phyloP scores from a whole-genome alignment of 1,140 invertebrate species.

The Aphelenchoides besseyi region DNA sequence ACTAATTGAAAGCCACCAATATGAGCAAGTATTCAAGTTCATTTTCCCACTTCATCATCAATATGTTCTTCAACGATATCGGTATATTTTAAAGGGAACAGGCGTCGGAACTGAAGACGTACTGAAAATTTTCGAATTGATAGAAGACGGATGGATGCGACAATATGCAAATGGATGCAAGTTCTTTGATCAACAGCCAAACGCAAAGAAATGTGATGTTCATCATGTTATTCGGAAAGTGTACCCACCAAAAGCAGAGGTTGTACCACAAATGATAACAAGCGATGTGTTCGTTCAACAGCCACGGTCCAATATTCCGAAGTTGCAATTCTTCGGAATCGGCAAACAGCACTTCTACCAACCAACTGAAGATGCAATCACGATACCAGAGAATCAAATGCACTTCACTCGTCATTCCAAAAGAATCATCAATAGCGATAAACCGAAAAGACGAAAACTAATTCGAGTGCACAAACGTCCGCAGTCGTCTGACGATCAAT shows the following conservation, averaged over 20 bases:
- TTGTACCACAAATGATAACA: no score
- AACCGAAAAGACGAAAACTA: no score
- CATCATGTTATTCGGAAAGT: neutral
- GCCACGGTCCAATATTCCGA: neutral
- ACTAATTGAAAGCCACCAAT: neutral
- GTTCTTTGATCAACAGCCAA: neutral
- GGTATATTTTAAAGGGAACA: neutral
- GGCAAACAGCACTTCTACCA: no score
- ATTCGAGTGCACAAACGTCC: no score
- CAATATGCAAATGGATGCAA: neutral
- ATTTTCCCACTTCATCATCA: neutral
- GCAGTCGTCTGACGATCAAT: no score
- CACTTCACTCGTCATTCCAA: no score
- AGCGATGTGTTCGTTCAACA: neutral
- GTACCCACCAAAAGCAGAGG: neutral
- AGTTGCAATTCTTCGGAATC: neutral
- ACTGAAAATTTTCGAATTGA: neutral
- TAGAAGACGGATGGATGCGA: constrained; percentile 10
- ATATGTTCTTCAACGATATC: neutral
- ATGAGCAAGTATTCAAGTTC: neutral
- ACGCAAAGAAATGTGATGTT: neutral
- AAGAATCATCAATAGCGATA: no score
- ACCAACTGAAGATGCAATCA: no score
- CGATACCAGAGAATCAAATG: no score
- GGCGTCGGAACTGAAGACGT: neutral